Evolutionary conservation across 2,888 invertebrate species (phyloP).

Genomic region (Epinotia demarniana): DNA sequence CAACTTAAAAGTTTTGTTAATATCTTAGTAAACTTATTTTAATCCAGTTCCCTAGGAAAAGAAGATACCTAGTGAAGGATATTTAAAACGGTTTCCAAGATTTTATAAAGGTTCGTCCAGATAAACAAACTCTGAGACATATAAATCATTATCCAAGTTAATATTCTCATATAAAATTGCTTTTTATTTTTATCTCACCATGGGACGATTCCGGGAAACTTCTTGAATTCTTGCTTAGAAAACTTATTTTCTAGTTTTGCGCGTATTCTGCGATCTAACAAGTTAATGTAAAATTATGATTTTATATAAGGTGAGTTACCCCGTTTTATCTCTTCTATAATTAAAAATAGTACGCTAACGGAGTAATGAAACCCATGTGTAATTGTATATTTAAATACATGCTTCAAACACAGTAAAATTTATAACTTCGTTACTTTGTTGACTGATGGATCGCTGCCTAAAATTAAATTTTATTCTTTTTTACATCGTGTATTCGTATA

Average conservation of each 20-base stretch:
- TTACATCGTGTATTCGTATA: too few relatives aligned
- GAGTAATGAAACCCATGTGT: too few relatives aligned
- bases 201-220: slow-evolving; percentile 18
- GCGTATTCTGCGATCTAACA: background rate
- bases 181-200: slow-evolving; percentile 34
- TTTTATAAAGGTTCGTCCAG: background rate
- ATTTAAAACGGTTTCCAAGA: background rate
- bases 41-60: background rate
- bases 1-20: too few relatives aligned
- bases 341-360: too few relatives aligned
- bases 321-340: too few relatives aligned
- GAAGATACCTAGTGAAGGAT: background rate
- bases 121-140: slow-evolving; percentile 12
- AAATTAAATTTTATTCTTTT: too few relatives aligned
- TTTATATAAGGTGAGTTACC: too few relatives aligned
- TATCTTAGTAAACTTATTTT: background rate
- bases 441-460: too few relatives aligned
- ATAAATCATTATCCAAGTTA: slow-evolving; percentile 42
- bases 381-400: too few relatives aligned
- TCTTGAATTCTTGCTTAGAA: slow-evolving; percentile 11
- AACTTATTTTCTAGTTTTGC: background rate
- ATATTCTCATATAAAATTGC: slow-evolving; percentile 38
- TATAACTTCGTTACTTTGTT: too few relatives aligned
- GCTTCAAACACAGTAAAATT: too few relatives aligned
- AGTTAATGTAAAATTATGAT: too few relatives aligned